Conservation (phyloP, 2,797 vertebrate genomes). For the Trichosurus vulpecula region DNA sequence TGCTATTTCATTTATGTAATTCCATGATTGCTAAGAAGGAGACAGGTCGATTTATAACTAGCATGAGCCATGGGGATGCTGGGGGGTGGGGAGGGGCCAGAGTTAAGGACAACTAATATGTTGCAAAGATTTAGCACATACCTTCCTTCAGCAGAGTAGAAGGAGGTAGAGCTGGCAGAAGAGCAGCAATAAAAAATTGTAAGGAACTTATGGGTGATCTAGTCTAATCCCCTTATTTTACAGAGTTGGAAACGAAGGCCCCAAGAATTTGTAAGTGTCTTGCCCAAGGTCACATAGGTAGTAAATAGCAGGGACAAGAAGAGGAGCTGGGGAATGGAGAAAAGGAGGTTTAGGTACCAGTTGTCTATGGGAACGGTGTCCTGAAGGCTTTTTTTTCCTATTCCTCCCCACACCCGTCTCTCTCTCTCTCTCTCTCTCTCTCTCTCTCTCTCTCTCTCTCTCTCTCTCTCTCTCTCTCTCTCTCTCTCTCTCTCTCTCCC, state of each 20-base stretch:
- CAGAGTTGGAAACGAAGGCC: neutral
- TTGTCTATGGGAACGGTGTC: neutral
- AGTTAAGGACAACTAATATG: neutral
- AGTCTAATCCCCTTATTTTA: neutral
- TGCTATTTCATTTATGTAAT: neutral
- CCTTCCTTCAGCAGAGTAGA: neutral
- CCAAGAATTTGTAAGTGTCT: neutral
- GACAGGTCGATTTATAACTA: neutral
- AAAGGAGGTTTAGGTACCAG: neutral
- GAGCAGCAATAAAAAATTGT: neutral
- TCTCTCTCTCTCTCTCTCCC: too few species aligned
- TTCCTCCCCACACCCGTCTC: too few species aligned
- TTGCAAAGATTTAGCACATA: neutral
- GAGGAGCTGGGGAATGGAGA: neutral
- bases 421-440: too few species aligned
- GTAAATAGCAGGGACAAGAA: neutral
- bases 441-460: neutral
- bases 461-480: neutral
- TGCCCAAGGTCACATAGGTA: neutral
- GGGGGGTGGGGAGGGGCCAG: neutral
- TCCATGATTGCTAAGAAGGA: neutral
- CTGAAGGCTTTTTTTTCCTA: neutral
- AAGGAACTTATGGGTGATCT: neutral
- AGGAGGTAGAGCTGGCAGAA: neutral
- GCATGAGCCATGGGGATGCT: neutral